These are phyloP conservation scores for Chrysogorgia sp. DNA, from an alignment of 92 coral and sea anemone genomes.

Conservation along the genomic window DNA sequence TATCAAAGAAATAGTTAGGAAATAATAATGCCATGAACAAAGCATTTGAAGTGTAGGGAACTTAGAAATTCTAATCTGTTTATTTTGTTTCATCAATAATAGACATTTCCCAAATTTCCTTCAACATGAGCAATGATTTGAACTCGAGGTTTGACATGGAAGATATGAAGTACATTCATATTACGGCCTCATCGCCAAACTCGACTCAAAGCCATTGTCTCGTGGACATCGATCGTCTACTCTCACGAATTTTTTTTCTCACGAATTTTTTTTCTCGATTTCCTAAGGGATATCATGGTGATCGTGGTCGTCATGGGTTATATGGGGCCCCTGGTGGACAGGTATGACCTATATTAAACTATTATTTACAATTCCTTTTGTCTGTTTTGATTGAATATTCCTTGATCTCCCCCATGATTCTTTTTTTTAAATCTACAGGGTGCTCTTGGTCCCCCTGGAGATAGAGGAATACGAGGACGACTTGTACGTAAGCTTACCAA, in stretches of 20 bases:
- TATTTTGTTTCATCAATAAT: too few relatives aligned
- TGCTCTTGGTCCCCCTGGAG: constrained; percentile 31
- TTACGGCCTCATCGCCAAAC: too few relatives aligned
- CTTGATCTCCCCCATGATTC: background rate
- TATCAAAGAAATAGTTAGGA: too few relatives aligned
- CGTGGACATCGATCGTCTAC: background rate
- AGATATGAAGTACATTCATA: background rate
- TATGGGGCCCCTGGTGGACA: constrained; percentile 38
- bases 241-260: background rate
- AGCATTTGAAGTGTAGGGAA: too few relatives aligned
- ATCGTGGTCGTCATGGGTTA: constrained; percentile 23
- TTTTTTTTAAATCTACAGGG: constrained; percentile 7
- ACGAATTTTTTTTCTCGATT: background rate
- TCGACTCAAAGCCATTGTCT: background rate
- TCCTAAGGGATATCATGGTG: constrained; percentile 18
- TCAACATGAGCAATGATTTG: too few relatives aligned
- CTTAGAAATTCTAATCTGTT: too few relatives aligned
- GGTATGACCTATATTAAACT: too few relatives aligned
- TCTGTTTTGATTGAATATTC: background rate
- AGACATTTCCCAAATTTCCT: too few relatives aligned
- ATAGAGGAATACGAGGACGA: constrained; percentile 4
- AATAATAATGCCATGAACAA: too few relatives aligned
- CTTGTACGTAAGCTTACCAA: constrained; percentile 6
- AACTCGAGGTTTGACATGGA: too few relatives aligned
- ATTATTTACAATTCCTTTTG: background rate